A percentile compares a stretch with the other conserved stretches of the same genome.
Evolutionary conservation across 2,888 invertebrate genomes (phyloP).

Genomic region (Lobophora halterata): DNA sequence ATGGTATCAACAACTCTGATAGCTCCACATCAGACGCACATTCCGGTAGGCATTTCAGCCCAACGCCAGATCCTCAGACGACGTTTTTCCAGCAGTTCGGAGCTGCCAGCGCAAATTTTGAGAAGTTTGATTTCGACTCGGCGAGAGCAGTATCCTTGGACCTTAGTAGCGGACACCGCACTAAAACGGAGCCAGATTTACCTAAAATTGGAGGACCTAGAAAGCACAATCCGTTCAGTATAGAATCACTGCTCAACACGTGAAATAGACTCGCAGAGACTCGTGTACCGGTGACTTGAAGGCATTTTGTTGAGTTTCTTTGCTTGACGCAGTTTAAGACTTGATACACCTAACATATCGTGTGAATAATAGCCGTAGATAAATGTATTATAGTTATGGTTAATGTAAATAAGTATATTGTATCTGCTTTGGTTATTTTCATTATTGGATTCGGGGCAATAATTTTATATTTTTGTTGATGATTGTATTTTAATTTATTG

Average conservation of each 20-base stretch:
- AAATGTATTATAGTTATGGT: slow-evolving; percentile 62
- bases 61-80: slow-evolving; percentile 69
- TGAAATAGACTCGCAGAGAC: slow-evolving; percentile 77
- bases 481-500: slow-evolving; percentile 61
- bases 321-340: slow-evolving; percentile 66
- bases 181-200: slow-evolving; percentile 68
- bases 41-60: slow-evolving; percentile 70
- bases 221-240: slow-evolving; percentile 92
- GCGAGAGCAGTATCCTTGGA: slow-evolving; percentile 76
- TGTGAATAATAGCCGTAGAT: slow-evolving; percentile 71
- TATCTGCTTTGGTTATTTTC: slow-evolving; percentile 44
- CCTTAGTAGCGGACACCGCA: slow-evolving; percentile 60
- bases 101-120: slow-evolving; percentile 59
- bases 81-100: slow-evolving; percentile 72
- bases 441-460: slow-evolving; percentile 61
- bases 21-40: slow-evolving; percentile 76
- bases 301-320: slow-evolving; percentile 64
- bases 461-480: slow-evolving; percentile 65
- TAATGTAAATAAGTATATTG: slow-evolving; percentile 64
- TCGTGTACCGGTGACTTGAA: slow-evolving; percentile 50
- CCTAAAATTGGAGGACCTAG: slow-evolving; percentile 80
- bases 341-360: slow-evolving; percentile 70
- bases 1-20: slow-evolving; percentile 82
- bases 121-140: slow-evolving; percentile 76
- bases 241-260: slow-evolving; percentile 91